Conservation (phyloP, 2,888 invertebrate genomes). For the Eristalis intricaria region DNA sequence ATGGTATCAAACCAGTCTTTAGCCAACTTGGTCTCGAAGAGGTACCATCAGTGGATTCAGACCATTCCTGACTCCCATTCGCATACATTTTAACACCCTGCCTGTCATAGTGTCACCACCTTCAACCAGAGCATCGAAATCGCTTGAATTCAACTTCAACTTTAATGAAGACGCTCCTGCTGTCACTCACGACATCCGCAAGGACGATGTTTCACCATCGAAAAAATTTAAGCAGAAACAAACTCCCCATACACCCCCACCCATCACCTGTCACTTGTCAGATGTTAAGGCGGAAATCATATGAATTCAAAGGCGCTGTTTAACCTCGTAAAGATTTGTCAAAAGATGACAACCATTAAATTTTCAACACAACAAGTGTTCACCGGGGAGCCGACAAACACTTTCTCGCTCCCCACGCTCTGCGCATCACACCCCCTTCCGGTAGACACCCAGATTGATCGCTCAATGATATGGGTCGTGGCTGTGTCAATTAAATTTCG, state of each 20-base stretch:
- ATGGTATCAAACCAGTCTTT: too few relatives aligned
- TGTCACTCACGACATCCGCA: too few relatives aligned
- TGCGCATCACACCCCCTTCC: not conserved
- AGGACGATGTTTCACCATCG: too few relatives aligned
- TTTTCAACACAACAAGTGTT: slow-evolving; percentile 1
- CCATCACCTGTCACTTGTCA: not conserved
- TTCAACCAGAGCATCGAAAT: too few relatives aligned
- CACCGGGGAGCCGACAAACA: not conserved
- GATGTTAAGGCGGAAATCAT: not conserved
- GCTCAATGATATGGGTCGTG: slow-evolving; percentile 36
- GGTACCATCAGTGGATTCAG: too few relatives aligned
- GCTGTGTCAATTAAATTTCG: slow-evolving; percentile 54
- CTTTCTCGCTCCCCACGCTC: not conserved
- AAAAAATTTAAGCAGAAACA: too few relatives aligned
- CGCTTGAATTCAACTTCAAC: too few relatives aligned
- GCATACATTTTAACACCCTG: too few relatives aligned
- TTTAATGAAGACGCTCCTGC: too few relatives aligned
- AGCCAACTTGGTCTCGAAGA: too few relatives aligned
- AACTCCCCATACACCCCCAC: not conserved
- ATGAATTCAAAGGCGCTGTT: not conserved
- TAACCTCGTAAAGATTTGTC: not conserved
- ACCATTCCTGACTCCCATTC: too few relatives aligned
- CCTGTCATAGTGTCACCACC: too few relatives aligned
- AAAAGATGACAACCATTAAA: not conserved
- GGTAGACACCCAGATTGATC: slow-evolving; percentile 16